Base-by-base conservation (phyloP, 2,888 invertebrate genomes). In the Theretra japonica region DNA sequence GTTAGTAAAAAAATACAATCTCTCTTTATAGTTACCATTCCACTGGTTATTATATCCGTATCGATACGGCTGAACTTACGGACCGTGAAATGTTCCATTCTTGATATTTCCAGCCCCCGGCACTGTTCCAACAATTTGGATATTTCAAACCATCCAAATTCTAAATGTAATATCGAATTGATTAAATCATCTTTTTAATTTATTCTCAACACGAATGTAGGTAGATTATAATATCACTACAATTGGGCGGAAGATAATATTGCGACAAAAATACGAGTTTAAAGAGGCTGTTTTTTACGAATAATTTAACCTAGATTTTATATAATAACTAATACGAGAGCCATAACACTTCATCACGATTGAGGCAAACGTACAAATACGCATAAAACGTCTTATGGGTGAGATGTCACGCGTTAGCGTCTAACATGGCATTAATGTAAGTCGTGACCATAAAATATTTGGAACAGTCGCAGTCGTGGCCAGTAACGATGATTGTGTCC, bases 11-110 rank as follows among this genome's bases (percentile, higher is more conserved):
- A 93, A 94, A 93, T 91, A 94, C 93, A 94, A 94, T 94, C 93
- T 94, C 88, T 90, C 94, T 94, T 94, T 94, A 94, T 94, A 94
- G 94, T 94, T 93, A 94, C 92, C 92, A 93, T 94, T 94, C 88
- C 92, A 90, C 90, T 93, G 94, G 94, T 93, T 93, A 93, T 94
- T 94, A 91, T 92, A 91, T 91, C 91, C 91, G 91, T 91, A 90
- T 90, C 91, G 93, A 91, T 92, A 91, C 89, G 89, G 88, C 86
- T 85, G 85, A 87, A 87, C 90, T 93, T 92, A 92, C 91, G 89
- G 91, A 93, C 86, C 94, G 93, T 94, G 94, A 91, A 94, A 93
- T 90, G 89, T 86, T 86, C 86, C 89, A 90, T 83, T 90, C 88
- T 86, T 84, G 86, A 91, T 91, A 90, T 89, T 88, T 86, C 84